Evolutionary conservation across 2,888 invertebrate species (phyloP).

Genomic region (Aleiodes leptofemur): DNA sequence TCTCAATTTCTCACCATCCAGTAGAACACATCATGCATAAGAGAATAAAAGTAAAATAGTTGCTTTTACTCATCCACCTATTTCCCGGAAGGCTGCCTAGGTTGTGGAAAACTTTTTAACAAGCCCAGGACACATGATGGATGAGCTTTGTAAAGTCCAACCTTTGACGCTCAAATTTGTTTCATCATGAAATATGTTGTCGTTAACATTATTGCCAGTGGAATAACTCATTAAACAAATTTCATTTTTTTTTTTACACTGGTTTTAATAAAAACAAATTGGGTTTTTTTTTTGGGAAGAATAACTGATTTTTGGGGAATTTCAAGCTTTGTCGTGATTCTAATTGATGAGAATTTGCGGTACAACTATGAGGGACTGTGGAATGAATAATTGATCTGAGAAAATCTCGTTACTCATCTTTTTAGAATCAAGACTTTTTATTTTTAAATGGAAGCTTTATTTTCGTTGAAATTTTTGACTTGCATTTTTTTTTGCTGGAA

Average conservation of each 20-base stretch:
- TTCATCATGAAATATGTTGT: background rate
- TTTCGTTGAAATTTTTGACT: too few relatives aligned
- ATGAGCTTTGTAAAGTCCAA: conserved; percentile 8
- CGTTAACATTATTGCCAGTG: too few relatives aligned
- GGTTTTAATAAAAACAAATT: background rate
- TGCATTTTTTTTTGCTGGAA: too few relatives aligned
- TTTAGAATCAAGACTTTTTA: background rate
- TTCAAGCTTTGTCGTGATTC: too few relatives aligned
- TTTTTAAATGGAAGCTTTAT: too few relatives aligned
- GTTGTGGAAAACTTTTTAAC: conserved; percentile 10
- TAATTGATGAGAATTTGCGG: too few relatives aligned
- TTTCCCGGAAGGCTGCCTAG: background rate
- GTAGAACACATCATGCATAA: conserved; percentile 1
- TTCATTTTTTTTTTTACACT: background rate
- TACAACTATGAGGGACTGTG: too few relatives aligned
- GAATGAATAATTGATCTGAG: too few relatives aligned
- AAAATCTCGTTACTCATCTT: background rate
- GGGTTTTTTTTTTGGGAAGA: too few relatives aligned
- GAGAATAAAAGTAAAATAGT: background rate
- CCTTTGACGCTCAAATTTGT: conserved; percentile 20
- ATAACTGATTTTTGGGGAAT: too few relatives aligned
- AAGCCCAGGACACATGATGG: background rate
- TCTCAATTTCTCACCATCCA: background rate
- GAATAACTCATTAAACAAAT: background rate
- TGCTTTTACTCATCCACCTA: background rate